These are phyloP conservation scores for Cryptoblepharus egeriae DNA, from an alignment of 2,797 vertebrate species.

Conservation along the genomic window DNA sequence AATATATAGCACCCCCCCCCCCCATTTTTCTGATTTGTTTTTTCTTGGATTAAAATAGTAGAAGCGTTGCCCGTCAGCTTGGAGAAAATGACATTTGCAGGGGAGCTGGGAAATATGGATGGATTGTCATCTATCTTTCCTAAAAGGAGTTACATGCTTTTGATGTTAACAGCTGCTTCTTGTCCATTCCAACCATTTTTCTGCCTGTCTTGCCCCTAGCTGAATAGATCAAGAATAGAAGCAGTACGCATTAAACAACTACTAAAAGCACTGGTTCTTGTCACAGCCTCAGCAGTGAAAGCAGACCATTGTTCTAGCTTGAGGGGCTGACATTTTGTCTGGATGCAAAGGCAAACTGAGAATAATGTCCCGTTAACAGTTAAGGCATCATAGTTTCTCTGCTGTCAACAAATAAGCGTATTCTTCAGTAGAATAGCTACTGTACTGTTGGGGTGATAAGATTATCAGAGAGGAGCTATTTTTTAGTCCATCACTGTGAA, in stretches of 20 bases:
- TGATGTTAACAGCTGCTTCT: conserved; percentile 8
- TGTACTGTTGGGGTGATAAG: neutral
- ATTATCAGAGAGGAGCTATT: neutral
- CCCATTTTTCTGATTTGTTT: too few relatives aligned
- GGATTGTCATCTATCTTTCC: neutral
- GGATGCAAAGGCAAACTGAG: neutral
- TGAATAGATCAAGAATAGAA: conserved; percentile 7
- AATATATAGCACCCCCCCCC: neutral
- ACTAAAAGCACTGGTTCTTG: neutral
- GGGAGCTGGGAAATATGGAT: conserved; percentile 18
- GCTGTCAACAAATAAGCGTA: neutral
- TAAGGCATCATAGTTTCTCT: neutral
- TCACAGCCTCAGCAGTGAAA: neutral
- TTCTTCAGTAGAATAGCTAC: neutral
- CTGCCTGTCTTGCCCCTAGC: neutral
- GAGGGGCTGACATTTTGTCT: neutral
- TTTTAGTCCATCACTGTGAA: neutral
- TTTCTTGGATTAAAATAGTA: conserved; percentile 7
- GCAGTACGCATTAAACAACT: conserved; percentile 1
- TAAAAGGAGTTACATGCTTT: conserved; percentile 20
- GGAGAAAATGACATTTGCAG: conserved; percentile 22
- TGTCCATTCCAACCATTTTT: neutral
- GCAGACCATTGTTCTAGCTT: neutral
- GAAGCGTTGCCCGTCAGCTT: conserved; percentile 14
- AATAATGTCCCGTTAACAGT: neutral